Evolutionary conservation across 2,113 vertebrate genomes (phyloP), one percentile per base, ranked within the genome.

Genomic region (Archilochus colubris): DNA sequence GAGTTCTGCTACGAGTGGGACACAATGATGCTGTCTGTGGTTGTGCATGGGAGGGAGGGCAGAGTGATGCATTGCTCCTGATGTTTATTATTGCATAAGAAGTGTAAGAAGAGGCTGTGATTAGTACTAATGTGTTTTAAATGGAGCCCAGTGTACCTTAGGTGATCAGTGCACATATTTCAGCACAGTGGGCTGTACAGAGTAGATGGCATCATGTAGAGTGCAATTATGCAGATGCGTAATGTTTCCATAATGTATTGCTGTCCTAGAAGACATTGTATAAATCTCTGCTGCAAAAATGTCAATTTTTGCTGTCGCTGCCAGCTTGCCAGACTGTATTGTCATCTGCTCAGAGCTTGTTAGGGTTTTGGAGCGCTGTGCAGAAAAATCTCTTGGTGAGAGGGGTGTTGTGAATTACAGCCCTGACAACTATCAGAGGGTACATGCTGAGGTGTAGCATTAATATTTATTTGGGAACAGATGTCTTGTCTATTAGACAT

Each of bases 341-440:
- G 62, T 92, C 23, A 0, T 91, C 87, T 94, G 87, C 89, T 80
- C 67, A 55, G 77, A 88, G 78, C 94, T 97, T 89, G 84, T 91
- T 95, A 87, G 54, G 59, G 70, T 46, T 82, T 89, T 73, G 75
- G 91, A 85, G 75, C 43, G 25, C 70, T 70, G 78, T 19, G 89
- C 75, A n/a, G 59, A 36, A 44, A 87, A 73, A 77, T 43, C n/a
- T 62, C 87, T 82, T 0, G 3, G 67, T 67, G 89, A 76, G 91
- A 62, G 22, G 38, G 15, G 43, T 69, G 78, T 7, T 74, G 91
- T 80, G 85, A 95, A 53, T 94, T 76, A 59, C 75, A 82, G 59
- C 33, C 84, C 87, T 55, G 72, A 54, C 51, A 84, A 28, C 43
- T 38, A 67, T 80, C 67, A 63, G 54, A 91, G 43, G 59, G 59